Base-by-base conservation (phyloP, 2,888 invertebrate species). In the Pristionchus mayeri region DNA sequence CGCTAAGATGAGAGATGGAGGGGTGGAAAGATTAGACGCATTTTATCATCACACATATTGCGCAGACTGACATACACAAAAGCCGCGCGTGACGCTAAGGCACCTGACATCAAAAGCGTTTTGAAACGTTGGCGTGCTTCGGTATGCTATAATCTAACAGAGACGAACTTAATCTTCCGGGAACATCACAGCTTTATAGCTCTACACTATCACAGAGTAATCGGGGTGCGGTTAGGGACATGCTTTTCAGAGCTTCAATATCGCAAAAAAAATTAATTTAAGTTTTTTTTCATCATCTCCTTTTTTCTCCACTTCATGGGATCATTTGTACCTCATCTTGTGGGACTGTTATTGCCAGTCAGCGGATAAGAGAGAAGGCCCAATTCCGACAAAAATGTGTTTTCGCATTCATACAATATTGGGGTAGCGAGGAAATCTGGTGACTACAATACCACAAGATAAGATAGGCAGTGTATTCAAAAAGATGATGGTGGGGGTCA, bases 301-400 rank as follows among this genome's bases (percentile, higher is more conserved):
- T n/a, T n/a, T n/a, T n/a, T n/a, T n/a, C n/a, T n/a, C n/a, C n/a
- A n/a, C n/a, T n/a, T n/a, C n/a, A n/a, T n/a, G n/a, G n/a, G n/a
- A n/a, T n/a, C n/a, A n/a, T n/a, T n/a, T n/a, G n/a, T n/a, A n/a
- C n/a, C n/a, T n/a, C n/a, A n/a, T n/a, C n/a, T n/a, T n/a, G n/a
- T n/a, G n/a, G n/a, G n/a, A 24, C 18, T 63, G 63, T 63, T 63
- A 34, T 63, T 63, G 63, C 63, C 63, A 63, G 37, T 18, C 18
- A 63, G 63, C 30, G 30, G 34, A 63, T 30, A n/a, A n/a, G n/a
- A 63, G 63, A n/a, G n/a, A n/a, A n/a, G n/a, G n/a, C n/a, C n/a
- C n/a, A n/a, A n/a, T n/a, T 0, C n/a, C n/a, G n/a, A 18, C 7
- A 34, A 27, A 21, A 34, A 63, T 30, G 63, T 34, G 34, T 63